Evolutionary conservation across 2,113 vertebrate species (phyloP).

Genomic region (Onychostruthus taczanowskii): DNA sequence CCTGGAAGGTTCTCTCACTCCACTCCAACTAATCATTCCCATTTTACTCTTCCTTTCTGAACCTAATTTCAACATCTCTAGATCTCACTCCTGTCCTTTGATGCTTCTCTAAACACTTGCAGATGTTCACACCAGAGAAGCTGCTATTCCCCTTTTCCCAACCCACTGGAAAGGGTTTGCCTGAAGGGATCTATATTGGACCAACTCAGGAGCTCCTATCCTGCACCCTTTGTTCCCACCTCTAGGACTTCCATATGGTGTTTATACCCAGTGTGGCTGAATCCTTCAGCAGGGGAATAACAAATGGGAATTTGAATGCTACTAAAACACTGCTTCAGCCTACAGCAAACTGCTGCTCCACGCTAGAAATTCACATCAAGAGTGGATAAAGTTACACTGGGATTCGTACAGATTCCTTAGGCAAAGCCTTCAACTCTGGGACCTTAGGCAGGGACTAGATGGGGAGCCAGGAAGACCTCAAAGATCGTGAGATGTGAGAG

Average conservation of each 20-base stretch:
- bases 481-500: neutral
- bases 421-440: neutral
- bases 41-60: neutral
- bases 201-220: neutral
- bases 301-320: neutral
- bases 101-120: neutral
- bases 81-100: neutral
- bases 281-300: neutral
- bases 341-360: neutral
- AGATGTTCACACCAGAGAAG: fast-evolving
- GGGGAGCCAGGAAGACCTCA: neutral
- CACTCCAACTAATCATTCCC: neutral
- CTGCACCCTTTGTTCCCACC: neutral
- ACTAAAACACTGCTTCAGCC: neutral
- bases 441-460: neutral
- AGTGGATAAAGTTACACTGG: neutral
- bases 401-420: neutral
- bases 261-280: neutral
- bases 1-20: neutral
- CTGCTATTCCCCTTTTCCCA: neutral
- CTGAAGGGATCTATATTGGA: neutral
- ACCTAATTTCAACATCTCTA: neutral
- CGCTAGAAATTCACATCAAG: neutral
- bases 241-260: neutral
- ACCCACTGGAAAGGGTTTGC: neutral